Conservation (phyloP, 2,113 vertebrate genomes). For the Rallus limicola region DNA sequence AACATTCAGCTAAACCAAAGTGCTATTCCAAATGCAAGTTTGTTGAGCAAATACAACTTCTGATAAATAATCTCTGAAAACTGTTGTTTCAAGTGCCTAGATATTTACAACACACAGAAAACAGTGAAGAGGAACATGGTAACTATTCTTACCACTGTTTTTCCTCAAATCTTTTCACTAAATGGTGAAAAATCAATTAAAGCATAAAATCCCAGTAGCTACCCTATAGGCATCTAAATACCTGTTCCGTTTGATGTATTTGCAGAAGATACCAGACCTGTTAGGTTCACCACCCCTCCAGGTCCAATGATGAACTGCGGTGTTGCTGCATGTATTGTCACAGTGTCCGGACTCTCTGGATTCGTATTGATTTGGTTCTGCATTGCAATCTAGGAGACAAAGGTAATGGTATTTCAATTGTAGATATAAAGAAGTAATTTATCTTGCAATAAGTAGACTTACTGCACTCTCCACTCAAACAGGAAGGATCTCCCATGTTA, state of each 20-base stretch:
- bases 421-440: neutral
- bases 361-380: slow-evolving; percentile 92
- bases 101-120: neutral
- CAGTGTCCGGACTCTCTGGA: slow-evolving; percentile 86
- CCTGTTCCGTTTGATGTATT: slow-evolving; percentile 67
- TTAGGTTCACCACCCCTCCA: slow-evolving; percentile 88
- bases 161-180: slow-evolving; percentile 49
- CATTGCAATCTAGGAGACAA: slow-evolving; percentile 84
- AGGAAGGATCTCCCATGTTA: neutral
- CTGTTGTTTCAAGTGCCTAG: neutral
- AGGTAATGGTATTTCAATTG: neutral
- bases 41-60: neutral
- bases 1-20: neutral
- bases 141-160: slow-evolving; percentile 52
- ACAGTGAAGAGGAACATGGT: neutral
- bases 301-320: slow-evolving; percentile 90
- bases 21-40: neutral
- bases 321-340: slow-evolving; percentile 86
- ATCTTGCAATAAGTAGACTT: neutral
- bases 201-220: slow-evolving; percentile 56
- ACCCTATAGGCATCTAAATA: slow-evolving; percentile 64
- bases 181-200: slow-evolving; percentile 7
- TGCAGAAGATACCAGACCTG: slow-evolving; percentile 82
- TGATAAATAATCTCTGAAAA: neutral
- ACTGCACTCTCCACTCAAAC: neutral